A percentile compares a stretch with the other conserved stretches of the same genome.
Conservation (phyloP, 2,797 vertebrate genomes). For the Crocodylus rhombifer region DNA sequence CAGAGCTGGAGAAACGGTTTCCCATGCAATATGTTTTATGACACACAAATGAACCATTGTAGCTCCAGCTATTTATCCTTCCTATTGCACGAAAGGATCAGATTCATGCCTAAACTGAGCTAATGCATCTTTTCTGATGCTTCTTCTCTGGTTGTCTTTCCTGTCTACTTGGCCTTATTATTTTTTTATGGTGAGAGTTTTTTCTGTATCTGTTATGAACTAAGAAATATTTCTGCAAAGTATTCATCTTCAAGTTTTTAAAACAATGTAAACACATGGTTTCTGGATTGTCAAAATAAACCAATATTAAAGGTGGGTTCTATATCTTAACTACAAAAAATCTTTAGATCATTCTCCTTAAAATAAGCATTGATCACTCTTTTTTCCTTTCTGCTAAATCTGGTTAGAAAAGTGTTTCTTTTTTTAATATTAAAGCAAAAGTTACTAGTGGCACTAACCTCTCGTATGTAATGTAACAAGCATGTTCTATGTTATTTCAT, state of each 20-base stretch:
- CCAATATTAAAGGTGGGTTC: constrained; percentile 13
- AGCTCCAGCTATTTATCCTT: constrained; percentile 57
- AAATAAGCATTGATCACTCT: background rate
- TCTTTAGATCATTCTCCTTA: background rate
- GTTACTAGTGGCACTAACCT: constrained; percentile 50
- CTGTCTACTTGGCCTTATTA: background rate
- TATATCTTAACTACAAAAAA: background rate
- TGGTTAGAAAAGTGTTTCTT: background rate
- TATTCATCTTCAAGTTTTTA: background rate
- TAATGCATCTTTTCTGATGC: constrained; percentile 48
- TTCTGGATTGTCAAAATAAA: background rate
- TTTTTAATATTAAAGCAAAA: constrained; percentile 5
- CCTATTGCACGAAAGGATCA: background rate
- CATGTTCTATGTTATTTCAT: constrained; percentile 72
- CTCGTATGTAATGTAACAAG: constrained; percentile 54
- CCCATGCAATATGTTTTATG: background rate
- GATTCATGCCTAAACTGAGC: constrained; percentile 11
- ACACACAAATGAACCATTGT: constrained; percentile 60
- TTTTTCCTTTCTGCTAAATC: constrained; percentile 16
- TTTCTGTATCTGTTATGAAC: background rate
- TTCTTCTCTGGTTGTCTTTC: background rate
- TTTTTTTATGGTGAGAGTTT: background rate
- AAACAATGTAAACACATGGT: accelerated
- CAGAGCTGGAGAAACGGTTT: constrained; percentile 52
- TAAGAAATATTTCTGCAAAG: background rate